Percentiles rank a stretch among this genome's conserved stretches.
phyloP scores from a whole-genome alignment of 2,888 invertebrate species.

The Pilophorus perplexus region DNA sequence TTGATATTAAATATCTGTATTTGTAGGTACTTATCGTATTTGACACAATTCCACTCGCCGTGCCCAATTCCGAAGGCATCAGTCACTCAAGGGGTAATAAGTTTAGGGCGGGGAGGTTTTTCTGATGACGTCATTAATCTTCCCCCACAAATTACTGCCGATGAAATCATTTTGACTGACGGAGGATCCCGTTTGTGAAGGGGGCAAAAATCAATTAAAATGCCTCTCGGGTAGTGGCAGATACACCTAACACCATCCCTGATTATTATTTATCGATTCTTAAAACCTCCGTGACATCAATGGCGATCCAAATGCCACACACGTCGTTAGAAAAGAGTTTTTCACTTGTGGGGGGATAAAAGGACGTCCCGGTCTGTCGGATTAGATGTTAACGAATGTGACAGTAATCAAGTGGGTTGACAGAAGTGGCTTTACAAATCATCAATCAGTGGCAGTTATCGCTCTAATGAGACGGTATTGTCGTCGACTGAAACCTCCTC shows the following conservation, averaged over 20 bases:
- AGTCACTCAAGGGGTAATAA: too few species aligned
- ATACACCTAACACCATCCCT: background rate
- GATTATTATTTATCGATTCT: constrained; percentile 36
- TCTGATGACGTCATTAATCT: background rate
- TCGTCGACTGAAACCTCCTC: too few species aligned
- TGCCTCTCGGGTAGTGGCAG: background rate
- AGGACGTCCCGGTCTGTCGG: constrained; percentile 10
- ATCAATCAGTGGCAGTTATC: constrained; percentile 40
- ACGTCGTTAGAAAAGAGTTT: constrained; percentile 18
- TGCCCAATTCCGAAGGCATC: too few species aligned
- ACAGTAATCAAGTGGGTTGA: constrained; percentile 35
- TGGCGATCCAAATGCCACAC: constrained; percentile 32
- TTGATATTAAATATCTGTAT: too few species aligned
- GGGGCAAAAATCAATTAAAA: constrained; percentile 16
- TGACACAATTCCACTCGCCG: too few species aligned
- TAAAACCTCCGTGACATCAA: constrained; percentile 11
- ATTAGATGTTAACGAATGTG: constrained; percentile 35
- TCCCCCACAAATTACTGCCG: constrained; percentile 9
- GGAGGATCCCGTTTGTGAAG: background rate
- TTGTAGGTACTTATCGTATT: too few species aligned
- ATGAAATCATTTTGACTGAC: constrained; percentile 9
- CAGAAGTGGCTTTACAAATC: constrained; percentile 35
- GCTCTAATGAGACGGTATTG: constrained; percentile 37
- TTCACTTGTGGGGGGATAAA: constrained; percentile 1
- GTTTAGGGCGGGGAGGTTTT: too few species aligned